Conservation (phyloP, 2,797 vertebrate species). For the Chiloscyllium punctatum region DNA sequence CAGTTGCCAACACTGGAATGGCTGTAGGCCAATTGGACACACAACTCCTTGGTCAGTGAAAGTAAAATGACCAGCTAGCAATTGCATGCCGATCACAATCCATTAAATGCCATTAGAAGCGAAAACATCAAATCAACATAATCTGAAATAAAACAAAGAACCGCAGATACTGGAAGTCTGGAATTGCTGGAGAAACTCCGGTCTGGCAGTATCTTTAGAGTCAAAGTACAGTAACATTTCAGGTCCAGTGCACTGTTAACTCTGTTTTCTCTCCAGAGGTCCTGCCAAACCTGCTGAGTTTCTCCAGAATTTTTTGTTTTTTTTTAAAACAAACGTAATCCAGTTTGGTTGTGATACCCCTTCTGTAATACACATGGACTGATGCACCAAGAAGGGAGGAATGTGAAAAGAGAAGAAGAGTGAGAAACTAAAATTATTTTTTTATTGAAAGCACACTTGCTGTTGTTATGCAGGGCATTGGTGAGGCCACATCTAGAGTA, state of each 20-base stretch:
- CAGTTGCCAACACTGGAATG: background rate
- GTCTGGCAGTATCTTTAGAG: too few relatives aligned
- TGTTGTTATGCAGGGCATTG: too few relatives aligned
- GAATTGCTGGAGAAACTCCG: too few relatives aligned
- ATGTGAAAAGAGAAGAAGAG: background rate
- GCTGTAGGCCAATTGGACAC: background rate
- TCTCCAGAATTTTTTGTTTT: too few relatives aligned
- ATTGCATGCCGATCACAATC: background rate
- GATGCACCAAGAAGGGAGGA: background rate
- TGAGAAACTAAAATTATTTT: conserved; percentile 4
- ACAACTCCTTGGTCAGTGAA: background rate
- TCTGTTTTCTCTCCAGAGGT: too few relatives aligned
- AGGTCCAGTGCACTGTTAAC: too few relatives aligned
- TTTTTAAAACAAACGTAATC: background rate
- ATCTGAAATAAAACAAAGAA: too few relatives aligned
- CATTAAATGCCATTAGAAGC: background rate
- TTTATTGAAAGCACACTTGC: too few relatives aligned
- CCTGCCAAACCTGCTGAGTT: too few relatives aligned
- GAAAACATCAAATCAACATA: background rate
- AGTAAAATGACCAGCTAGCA: background rate
- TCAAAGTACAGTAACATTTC: too few relatives aligned
- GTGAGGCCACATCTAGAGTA: too few relatives aligned
- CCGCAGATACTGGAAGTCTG: too few relatives aligned
- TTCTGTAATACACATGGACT: background rate
- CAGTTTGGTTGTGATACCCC: background rate